Evolutionary conservation across 2,797 vertebrate genomes (phyloP).

Genomic region (Trematomus bernacchii): DNA sequence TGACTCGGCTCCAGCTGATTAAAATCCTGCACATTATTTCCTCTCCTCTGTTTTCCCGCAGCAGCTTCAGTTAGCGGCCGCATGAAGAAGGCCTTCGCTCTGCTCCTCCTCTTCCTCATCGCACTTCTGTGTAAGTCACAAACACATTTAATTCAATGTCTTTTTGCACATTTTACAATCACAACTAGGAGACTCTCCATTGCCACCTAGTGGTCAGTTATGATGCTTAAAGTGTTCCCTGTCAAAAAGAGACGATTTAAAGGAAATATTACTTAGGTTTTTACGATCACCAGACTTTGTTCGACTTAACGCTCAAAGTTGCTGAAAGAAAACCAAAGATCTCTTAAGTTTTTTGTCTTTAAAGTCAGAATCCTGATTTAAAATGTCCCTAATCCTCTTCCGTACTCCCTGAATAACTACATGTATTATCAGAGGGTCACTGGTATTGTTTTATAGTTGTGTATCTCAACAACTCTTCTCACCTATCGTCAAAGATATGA

Average conservation of each 20-base stretch:
- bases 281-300: background rate
- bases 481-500: no score
- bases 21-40: conserved; percentile 34
- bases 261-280: background rate
- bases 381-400: no score
- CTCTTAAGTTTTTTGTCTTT: no score
- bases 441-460: no score
- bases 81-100: conserved; percentile 55
- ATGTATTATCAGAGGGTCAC: no score
- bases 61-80: conserved; percentile 19
- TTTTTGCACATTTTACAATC: background rate
- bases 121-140: conserved; percentile 69
- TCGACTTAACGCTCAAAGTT: background rate
- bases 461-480: no score
- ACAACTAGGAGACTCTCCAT: no score
- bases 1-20: conserved; percentile 46
- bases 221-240: no score
- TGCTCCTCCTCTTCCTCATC: conserved; percentile 63
- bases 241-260: background rate
- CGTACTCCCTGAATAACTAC: no score
- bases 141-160: background rate
- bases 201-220: no score
- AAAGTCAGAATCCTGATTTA: no score
- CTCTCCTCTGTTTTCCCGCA: conserved; percentile 53
- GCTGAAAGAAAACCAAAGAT: no score